These are phyloP conservation scores for Argyrosomus regius DNA, from an alignment of 2,797 vertebrate genomes.

Conservation along the genomic window DNA sequence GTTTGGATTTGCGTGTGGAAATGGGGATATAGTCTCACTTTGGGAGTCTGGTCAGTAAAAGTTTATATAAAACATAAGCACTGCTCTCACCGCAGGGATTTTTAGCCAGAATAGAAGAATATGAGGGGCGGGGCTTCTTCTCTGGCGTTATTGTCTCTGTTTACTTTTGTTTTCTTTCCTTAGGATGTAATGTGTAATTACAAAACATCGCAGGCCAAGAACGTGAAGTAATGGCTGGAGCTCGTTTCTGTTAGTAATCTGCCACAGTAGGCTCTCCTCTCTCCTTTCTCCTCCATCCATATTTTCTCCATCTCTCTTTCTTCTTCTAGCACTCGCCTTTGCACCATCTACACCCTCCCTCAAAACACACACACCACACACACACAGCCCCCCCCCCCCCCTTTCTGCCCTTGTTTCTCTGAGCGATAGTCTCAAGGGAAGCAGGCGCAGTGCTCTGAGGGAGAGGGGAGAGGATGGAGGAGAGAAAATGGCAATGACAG, in stretches of 20 bases:
- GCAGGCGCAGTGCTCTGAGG: slow-evolving; percentile 48
- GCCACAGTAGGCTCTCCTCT: neutral
- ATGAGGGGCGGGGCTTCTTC: neutral
- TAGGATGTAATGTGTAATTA: slow-evolving; percentile 1
- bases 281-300: slow-evolving; percentile 9
- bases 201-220: neutral
- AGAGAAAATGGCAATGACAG: slow-evolving; percentile 71
- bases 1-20: slow-evolving; percentile 11
- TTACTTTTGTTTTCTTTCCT: neutral
- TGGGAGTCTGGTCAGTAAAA: slow-evolving; percentile 1
- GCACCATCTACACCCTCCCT: slow-evolving; percentile 20
- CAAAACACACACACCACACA: neutral
- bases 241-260: slow-evolving; percentile 36
- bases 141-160: slow-evolving; percentile 1
- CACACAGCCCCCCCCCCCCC: slow-evolving; percentile 4
- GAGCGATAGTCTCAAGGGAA: slow-evolving; percentile 56
- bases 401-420: slow-evolving; percentile 75
- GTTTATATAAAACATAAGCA: slow-evolving; percentile 4
- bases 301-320: neutral
- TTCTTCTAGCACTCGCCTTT: slow-evolving; percentile 11
- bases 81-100: neutral
- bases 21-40: neutral
- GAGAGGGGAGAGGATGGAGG: slow-evolving; percentile 66
- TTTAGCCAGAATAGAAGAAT: slow-evolving; percentile 6
- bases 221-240: slow-evolving; percentile 6